Evolutionary conservation across 2,797 vertebrate genomes (phyloP).

Genomic region (Sebastes aleutianus): DNA sequence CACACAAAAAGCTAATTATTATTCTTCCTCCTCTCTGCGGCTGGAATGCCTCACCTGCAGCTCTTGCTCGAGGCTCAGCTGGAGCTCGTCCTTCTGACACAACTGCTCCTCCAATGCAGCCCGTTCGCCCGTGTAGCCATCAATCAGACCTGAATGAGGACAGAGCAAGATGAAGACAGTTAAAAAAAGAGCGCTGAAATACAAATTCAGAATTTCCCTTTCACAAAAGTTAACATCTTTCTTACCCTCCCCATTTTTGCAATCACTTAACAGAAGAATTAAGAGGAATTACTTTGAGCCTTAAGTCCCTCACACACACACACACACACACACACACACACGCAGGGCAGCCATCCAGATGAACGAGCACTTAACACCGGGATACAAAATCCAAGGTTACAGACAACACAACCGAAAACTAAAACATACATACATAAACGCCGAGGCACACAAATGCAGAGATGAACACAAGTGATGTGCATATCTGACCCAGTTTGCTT

Average conservation of each 20-base stretch:
- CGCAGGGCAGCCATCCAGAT: slow-evolving; percentile 14
- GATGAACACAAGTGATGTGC: slow-evolving; percentile 18
- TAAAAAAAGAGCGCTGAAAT: neutral
- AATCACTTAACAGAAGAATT: neutral
- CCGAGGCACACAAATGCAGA: neutral
- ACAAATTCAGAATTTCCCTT: slow-evolving; percentile 40
- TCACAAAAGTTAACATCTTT: slow-evolving; percentile 57
- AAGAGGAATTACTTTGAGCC: neutral
- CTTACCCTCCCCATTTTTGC: neutral
- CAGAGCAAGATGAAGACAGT: neutral
- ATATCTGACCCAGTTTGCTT: slow-evolving; percentile 72
- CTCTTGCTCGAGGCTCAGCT: slow-evolving; percentile 90
- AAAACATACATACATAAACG: neutral
- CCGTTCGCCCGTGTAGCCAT: slow-evolving; percentile 93
- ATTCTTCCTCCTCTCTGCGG: slow-evolving; percentile 16
- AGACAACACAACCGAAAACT: slow-evolving; percentile 17
- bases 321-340: neutral
- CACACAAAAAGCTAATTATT: neutral
- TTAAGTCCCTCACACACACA: neutral
- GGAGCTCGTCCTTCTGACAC: slow-evolving; percentile 88
- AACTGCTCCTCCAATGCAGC: slow-evolving; percentile 89
- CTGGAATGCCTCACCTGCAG: slow-evolving; percentile 78
- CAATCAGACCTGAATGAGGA: slow-evolving; percentile 86
- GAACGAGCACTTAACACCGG: slow-evolving; percentile 15
- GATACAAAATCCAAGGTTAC: slow-evolving; percentile 42